Base-by-base conservation (phyloP, 1,140 invertebrate species). In the Andricus grossulariae region DNA sequence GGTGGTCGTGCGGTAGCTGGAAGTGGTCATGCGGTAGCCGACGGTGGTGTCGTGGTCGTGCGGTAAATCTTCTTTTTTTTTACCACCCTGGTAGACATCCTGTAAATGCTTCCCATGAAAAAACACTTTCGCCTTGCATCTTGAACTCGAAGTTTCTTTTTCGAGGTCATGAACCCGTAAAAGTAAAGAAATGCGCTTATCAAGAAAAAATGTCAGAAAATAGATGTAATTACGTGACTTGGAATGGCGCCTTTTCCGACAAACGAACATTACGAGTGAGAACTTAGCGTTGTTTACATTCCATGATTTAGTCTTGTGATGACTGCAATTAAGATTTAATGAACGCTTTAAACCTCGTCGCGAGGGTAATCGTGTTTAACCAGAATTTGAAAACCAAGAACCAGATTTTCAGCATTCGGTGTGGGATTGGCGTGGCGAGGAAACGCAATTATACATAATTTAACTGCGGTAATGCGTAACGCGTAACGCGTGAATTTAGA, bases 161-260 rank as follows among this genome's bases (percentile, higher is more conserved):
- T 54, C 8, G 52, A 19, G n/a, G 18, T 19, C 18, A n/a, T 10
- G 13, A 3, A 54, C 52, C 52, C 18, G 52, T 19, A 3, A 54
- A 19, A 18, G 18, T 18, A 10, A 18, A 54, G 18, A 54, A 18
- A 54, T 11, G 52, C 18, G 11, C n/a, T 18, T 3, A 54, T 54
- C 4, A 10, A 19, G 52, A 18, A 54, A 54, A 54, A 52, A 13
- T 11, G 7, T 45, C 0, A 1, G 51, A 52, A 18, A 54, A 54
- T 54, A 18, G 52, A 3, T 5, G 52, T 54, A 54, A 54, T 54
- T 54, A 54, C 16, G n/a, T 54, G 52, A 54, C n/a, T 54, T 54
- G 52, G 52, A 54, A 54, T 54, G 52, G 19, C 52, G 16, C n/a
- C 52, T 54, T 54, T 54, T 54, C 52, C 52, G 52, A 54, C 52